A percentile compares a stretch with the other conserved stretches of the same genome.
Conservation (phyloP, 2,888 invertebrate genomes). For the Ochropacha duplaris region DNA sequence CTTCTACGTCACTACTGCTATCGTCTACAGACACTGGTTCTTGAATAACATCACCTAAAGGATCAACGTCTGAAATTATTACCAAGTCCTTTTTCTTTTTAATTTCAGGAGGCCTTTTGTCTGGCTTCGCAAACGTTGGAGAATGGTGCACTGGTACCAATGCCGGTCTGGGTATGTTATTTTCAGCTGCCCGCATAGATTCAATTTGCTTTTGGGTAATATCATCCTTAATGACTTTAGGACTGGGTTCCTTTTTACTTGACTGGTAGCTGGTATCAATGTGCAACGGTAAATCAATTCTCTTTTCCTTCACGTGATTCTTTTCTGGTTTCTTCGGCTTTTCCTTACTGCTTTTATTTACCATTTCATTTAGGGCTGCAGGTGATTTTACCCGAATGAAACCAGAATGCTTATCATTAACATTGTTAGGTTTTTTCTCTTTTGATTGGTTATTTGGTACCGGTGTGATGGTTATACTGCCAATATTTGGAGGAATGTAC, state of each 20-base stretch:
- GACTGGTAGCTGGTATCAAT: slow-evolving; percentile 61
- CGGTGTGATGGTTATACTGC: slow-evolving; percentile 76
- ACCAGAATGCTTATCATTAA: slow-evolving; percentile 46
- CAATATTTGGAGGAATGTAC: slow-evolving; percentile 68
- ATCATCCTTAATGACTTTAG: slow-evolving; percentile 53
- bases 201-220: slow-evolving; percentile 65
- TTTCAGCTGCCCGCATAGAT: slow-evolving; percentile 62
- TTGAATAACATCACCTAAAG: slow-evolving; percentile 50
- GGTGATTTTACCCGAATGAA: slow-evolving; percentile 73
- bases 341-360: slow-evolving; percentile 50
- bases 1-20: slow-evolving; percentile 78
- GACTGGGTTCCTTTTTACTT: slow-evolving; percentile 58
- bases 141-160: slow-evolving; percentile 68
- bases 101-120: slow-evolving; percentile 66
- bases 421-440: slow-evolving; percentile 41
- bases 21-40: slow-evolving; percentile 71
- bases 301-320: slow-evolving; percentile 45
- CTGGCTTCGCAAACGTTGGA: slow-evolving; percentile 73
- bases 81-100: slow-evolving; percentile 73
- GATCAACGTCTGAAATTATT: slow-evolving; percentile 70
- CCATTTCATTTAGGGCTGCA: slow-evolving; percentile 72
- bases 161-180: slow-evolving; percentile 67
- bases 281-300: slow-evolving; percentile 54
- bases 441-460: slow-evolving; percentile 51
- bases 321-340: slow-evolving; percentile 52